These are phyloP conservation scores for Phymastichus coffea DNA, from an alignment of 1,140 invertebrate genomes.

Conservation along the genomic window DNA sequence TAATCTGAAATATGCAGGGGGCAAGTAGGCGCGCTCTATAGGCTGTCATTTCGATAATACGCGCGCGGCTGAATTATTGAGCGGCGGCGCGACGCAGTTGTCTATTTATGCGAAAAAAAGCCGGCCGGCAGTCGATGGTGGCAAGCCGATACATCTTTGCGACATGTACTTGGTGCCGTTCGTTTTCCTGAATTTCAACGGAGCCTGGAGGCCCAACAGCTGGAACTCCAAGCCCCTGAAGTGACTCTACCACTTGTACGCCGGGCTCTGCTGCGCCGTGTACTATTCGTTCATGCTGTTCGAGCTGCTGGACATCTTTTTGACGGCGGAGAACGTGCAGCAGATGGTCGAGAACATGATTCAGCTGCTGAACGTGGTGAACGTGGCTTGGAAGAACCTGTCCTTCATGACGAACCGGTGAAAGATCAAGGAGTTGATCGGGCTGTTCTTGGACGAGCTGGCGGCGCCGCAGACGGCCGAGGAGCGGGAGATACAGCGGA, in stretches of 20 bases:
- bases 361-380: conserved; percentile 14
- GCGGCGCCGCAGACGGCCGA: conserved; percentile 10
- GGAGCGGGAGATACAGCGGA: conserved; percentile 30
- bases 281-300: conserved; percentile 10
- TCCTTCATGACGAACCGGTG: conserved; percentile 11
- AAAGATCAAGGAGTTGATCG: conserved; percentile 25
- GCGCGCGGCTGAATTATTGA: no score
- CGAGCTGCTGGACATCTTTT: conserved; percentile 12
- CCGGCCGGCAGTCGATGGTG: no score
- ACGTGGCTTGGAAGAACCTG: conserved; percentile 22
- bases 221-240: neutral
- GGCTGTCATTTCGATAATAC: no score
- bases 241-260: neutral
- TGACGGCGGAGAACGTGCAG: neutral
- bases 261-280: neutral
- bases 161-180: no score
- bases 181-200: neutral
- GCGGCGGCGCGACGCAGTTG: no score
- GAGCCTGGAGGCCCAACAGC: neutral
- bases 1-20: no score
- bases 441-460: conserved; percentile 12
- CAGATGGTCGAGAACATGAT: conserved; percentile 33
- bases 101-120: no score
- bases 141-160: no score
- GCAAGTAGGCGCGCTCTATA: no score